Evolutionary conservation across 2,888 invertebrate species (phyloP).

Genomic region (Cordilura impudica): DNA sequence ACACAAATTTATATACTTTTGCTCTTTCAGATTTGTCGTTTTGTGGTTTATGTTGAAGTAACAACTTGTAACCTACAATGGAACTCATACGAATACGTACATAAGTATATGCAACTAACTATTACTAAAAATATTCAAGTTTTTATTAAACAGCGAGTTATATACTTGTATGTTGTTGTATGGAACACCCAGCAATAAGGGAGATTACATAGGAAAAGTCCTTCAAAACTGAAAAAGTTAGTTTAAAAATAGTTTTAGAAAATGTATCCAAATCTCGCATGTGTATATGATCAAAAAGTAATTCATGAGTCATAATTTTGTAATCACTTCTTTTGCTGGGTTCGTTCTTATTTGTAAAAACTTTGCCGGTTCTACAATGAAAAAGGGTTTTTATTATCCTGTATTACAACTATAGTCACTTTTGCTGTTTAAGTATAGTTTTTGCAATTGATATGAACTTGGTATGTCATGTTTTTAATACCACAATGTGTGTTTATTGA

Average conservation of each 20-base stretch:
- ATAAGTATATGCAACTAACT: neutral
- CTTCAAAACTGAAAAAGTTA: no score
- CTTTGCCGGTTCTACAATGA: slow-evolving; percentile 26
- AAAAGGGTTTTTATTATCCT: slow-evolving; percentile 57
- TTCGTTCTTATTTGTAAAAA: slow-evolving; percentile 21
- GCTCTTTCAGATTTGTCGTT: slow-evolving; percentile 40
- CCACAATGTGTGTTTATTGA: slow-evolving; percentile 62
- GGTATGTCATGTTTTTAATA: slow-evolving; percentile 42
- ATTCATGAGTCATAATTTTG: no score
- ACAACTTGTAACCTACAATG: neutral
- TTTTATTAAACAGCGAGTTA: slow-evolving; percentile 56
- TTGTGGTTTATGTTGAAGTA: slow-evolving; percentile 15
- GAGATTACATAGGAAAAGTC: no score
- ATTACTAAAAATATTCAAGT: slow-evolving; percentile 3
- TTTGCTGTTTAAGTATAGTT: neutral
- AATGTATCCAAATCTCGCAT: no score
- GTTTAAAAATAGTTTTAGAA: no score
- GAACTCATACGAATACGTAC: neutral
- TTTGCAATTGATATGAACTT: slow-evolving; percentile 57
- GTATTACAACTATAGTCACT: slow-evolving; percentile 10
- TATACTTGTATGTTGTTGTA: slow-evolving; percentile 10
- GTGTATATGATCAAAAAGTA: no score
- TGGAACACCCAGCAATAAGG: no score
- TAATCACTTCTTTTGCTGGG: no score
- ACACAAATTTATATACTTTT: slow-evolving; percentile 31